Percentiles rank a stretch among this genome's conserved stretches.
Conservation (phyloP, 2,113 vertebrate species). For the Sclerurus mexicanus region DNA sequence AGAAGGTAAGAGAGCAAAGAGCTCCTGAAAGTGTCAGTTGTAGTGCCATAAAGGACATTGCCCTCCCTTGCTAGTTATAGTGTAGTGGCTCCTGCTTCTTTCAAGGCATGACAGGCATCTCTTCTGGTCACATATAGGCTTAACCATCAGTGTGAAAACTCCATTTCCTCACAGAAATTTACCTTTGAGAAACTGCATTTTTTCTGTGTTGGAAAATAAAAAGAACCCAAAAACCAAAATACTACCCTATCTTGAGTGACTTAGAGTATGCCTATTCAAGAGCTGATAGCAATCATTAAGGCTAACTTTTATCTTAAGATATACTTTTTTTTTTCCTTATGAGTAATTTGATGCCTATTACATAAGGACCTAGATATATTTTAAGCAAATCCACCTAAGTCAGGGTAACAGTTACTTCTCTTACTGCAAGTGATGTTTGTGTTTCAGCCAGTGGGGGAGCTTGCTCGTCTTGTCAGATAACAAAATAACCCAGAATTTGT, state of each 20-base stretch:
- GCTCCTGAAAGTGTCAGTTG: background rate
- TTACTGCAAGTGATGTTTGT: background rate
- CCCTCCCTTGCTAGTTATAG: background rate
- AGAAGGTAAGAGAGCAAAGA: background rate
- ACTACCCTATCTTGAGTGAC: background rate
- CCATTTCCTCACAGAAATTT: background rate
- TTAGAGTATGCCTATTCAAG: background rate
- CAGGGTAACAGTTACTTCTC: background rate
- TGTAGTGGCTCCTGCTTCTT: background rate
- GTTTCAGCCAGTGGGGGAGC: background rate
- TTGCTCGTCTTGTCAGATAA: background rate
- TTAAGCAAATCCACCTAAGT: background rate
- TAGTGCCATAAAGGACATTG: background rate
- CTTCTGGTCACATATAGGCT: background rate
- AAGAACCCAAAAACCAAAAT: accelerated
- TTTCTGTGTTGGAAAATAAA: background rate
- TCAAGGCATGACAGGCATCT: background rate
- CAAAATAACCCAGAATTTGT: background rate
- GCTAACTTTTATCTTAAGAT: background rate
- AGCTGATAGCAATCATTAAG: background rate
- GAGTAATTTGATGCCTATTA: background rate
- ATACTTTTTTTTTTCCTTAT: accelerated
- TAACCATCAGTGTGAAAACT: background rate
- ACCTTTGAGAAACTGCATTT: background rate
- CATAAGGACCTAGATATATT: background rate